Evolutionary conservation across 92 coral and sea anemone genomes (phyloP), one percentile per base, ranked within the genome.

Genomic region (Umimayanthus chanpuru): DNA sequence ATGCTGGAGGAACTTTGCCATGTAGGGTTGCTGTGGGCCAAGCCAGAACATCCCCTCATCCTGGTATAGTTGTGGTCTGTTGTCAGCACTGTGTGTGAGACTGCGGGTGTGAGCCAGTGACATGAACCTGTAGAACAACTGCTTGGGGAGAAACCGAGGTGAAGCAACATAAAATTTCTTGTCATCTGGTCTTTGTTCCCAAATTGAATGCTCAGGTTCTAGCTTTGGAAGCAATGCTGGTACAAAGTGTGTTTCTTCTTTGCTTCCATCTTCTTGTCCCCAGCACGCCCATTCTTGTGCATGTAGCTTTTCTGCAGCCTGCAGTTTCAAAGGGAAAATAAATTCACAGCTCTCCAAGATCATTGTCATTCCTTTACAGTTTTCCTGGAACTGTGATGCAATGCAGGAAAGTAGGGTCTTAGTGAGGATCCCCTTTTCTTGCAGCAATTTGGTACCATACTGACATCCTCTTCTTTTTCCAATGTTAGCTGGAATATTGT

Each of bases 21-120:
- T 77, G 61, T 77, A 77, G 15, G 81, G 58, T 3, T 77, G 81
- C 30, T 77, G 81, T 10, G 30, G 32, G 2, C 81, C 44, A 21
- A 77, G 55, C 81, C 81, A 77, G 58, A 77, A 77, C 81, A 77
- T 9, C 21, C 81, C 81, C 32, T 77, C 81, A 40, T 77, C 81
- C 55, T 77, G 81, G 36, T 41, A 6, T 18, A 77, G 81, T 2
- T 41, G 15, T 14, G 81, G 81, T 44, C 81, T 41, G 81, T 77
- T 77, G 81, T 77, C 81, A 11, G 61, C 81, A 77, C 58, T 77
- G 81, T 41, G 44, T 30, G 11, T 4, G 29, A 43, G 55, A 77
- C 81, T 77, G 61, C 81, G 61, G 21, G 28, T 40, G 58, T 44
- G 30, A 4, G 81, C 81, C 61, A 77, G 10, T 23, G 81, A 44